Base-by-base conservation (phyloP, 2,888 invertebrate species). In the Polydrusus cervinus region DNA sequence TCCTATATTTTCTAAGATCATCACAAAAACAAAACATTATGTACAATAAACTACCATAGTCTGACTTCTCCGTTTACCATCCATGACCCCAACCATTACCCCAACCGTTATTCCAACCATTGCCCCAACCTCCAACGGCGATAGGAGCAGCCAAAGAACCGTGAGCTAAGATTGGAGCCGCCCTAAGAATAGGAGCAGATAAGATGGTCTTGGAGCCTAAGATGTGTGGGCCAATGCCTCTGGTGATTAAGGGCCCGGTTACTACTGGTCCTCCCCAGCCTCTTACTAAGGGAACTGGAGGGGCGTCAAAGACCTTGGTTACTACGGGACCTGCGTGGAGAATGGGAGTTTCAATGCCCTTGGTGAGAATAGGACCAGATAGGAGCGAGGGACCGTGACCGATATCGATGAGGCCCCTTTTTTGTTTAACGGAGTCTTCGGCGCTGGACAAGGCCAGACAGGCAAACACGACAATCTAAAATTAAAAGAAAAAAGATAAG, bases 221-320 rank as follows among this genome's bases (percentile, higher is more conserved):
- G 45, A 75, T 75, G 34, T 75, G 70, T 40, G 82, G 77, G 40
- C 79, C 76, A 43, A 77, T 70, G 0, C 81, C 76, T 75, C 78
- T 80, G 68, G 78, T 72, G 18, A 80, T 45, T 8, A 75, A 49
- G 3, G 75, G 75, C 0, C 71, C 75, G 20, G 67, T 61, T 20
- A 75, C 53, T 38, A 80, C 8, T 10, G 81, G 82, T 9, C 78
- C 78, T 16, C 78, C 75, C 67, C 78, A 78, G 11, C 77, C 74
- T 10, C 16, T 60, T 11, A 70, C 49, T 30, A 73, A 64, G 6
- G 77, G 74, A 25, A 38, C 16, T 25, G 70, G 61, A 34, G 76
- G 76, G n/a, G 76, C 43, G 13, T 70, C 73, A 65, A 73, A 76
- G 8, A 76, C 76, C 70, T 70, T 72, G 30, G 69, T 70, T 13